Evolutionary conservation across 2,113 vertebrate species (phyloP).

Genomic region (Phoenicopterus ruber): DNA sequence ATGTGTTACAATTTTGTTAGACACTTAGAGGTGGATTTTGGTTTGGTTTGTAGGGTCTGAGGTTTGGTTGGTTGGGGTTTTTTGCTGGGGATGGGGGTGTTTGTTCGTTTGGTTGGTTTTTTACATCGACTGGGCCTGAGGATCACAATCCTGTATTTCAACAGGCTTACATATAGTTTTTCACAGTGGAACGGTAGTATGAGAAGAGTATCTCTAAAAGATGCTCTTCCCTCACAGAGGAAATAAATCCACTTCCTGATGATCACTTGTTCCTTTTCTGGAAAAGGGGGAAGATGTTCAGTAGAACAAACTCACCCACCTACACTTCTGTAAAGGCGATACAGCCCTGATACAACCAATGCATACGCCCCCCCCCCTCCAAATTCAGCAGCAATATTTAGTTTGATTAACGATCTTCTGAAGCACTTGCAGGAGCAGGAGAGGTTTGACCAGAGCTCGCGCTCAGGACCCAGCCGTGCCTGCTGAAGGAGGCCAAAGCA

Average conservation of each 20-base stretch:
- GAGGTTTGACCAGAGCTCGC: background rate
- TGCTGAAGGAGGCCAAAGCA: background rate
- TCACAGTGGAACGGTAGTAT: background rate
- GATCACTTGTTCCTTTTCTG: background rate
- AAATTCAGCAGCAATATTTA: background rate
- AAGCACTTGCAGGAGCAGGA: background rate
- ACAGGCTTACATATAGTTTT: background rate
- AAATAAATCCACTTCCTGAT: background rate
- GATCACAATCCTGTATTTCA: background rate
- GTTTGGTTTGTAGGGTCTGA: background rate
- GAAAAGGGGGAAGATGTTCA: background rate
- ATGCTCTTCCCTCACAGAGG: background rate
- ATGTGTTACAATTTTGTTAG: background rate
- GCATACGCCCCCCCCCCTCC: too few relatives aligned
- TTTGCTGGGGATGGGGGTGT: too few relatives aligned
- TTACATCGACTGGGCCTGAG: too few relatives aligned
- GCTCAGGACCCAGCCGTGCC: background rate
- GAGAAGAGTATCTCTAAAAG: background rate
- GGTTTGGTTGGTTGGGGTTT: background rate
- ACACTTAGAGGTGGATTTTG: background rate
- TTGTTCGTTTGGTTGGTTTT: too few relatives aligned
- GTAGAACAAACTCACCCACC: background rate
- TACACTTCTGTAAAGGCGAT: background rate
- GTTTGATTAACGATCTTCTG: background rate
- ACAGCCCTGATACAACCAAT: background rate